Base-by-base conservation (phyloP, 1,140 invertebrate species). In the Bombus polaris region DNA sequence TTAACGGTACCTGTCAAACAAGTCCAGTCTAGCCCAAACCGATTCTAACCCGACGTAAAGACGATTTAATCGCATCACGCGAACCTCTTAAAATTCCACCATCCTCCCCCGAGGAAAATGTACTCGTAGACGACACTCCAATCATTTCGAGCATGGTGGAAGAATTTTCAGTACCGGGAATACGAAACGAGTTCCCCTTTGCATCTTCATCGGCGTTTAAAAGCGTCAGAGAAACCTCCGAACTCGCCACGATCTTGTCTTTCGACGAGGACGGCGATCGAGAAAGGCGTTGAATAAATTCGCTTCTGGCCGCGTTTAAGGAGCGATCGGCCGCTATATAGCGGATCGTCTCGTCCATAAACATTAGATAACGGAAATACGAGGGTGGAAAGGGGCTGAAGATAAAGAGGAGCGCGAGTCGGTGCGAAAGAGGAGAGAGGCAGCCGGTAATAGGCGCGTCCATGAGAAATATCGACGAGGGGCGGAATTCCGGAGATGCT, bases 381-480 rank as follows among this genome's bases (percentile, higher is more conserved):
- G 68, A 47, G 53, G n/a, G 28, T n/a, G 39, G 37, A 15, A 39
- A 32, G 2, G 35, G 35, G 62, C 18, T 53, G 47, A 53, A 53
- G 78, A 75, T 74, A 81, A 74, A 85, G 78, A 68, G 42, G 59
- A n/a, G 35, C 35, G 57, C 47, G 13, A 62, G 53, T 4, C 35
- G 68, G 35, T 62, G 68, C 44, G 35, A 74, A 74, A 39, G 25
- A 10, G 77, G 12, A n/a, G n/a, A 44, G 66, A 32, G 44, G 65
- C 13, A 25, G 5, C 37, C 39, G 65, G 70, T 80, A 80, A 81
- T 85, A 81, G 83, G 83, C 83, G 83, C 68, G 77, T 81, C 77
- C 83, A 32, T 44, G 83, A 81, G 78, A 85, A 81, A 85, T 85
- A 85, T 85, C 83, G 83, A 81, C 83, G 78, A 85, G 53, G 83